Conservation (phyloP, 2,113 vertebrate species). For the Morone chrysops region DNA sequence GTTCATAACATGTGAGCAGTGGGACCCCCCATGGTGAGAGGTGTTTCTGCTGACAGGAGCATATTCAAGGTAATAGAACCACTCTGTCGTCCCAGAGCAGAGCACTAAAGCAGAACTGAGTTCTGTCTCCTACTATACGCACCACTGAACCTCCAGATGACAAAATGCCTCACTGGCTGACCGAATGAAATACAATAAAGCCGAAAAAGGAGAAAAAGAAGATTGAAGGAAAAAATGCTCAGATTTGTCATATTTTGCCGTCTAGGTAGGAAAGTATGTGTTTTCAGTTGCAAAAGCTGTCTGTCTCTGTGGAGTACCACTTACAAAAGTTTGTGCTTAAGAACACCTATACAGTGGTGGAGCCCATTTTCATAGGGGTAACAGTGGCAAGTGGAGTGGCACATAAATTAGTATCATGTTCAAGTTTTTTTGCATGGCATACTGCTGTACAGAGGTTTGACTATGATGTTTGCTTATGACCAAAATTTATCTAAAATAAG, state of each 20-base stretch:
- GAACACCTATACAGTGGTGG: neutral
- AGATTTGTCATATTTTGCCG: constrained; percentile 67
- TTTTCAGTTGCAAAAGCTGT: constrained; percentile 59
- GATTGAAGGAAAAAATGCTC: constrained; percentile 69
- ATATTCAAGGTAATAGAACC: constrained; percentile 83
- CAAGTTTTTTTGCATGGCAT: no score
- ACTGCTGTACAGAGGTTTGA: no score
- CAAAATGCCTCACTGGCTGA: constrained; percentile 76
- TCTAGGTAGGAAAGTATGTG: constrained; percentile 55
- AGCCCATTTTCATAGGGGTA: no score
- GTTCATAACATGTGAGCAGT: constrained; percentile 51
- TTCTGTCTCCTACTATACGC: constrained; percentile 78
- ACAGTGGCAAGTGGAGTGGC: no score
- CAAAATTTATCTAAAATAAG: no score
- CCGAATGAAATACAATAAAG: constrained; percentile 77
- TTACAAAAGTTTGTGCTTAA: constrained; percentile 17
- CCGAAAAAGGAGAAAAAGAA: constrained; percentile 52
- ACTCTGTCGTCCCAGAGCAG: constrained; percentile 71
- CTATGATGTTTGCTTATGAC: no score
- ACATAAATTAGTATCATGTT: no score
- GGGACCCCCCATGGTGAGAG: constrained; percentile 53
- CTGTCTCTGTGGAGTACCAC: constrained; percentile 24
- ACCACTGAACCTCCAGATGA: constrained; percentile 77
- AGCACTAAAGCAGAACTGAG: constrained; percentile 80
- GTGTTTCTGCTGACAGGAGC: constrained; percentile 82